Conservation (phyloP, 2,113 vertebrate genomes). For the Myrmecophaga tridactyla region DNA sequence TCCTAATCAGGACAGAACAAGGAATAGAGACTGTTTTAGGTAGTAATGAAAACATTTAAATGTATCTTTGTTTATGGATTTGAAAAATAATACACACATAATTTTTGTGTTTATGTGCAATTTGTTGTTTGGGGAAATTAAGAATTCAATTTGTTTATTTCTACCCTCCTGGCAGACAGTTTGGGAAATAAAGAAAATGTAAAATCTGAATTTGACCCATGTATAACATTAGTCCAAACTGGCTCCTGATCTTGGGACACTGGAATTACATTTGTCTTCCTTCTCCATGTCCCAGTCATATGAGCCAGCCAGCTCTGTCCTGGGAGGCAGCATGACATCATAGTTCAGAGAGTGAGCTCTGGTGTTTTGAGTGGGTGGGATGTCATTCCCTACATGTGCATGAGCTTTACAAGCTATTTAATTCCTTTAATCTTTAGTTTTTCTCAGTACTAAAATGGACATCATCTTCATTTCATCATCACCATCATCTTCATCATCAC, state of each 20-base stretch:
- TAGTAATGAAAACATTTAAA: background rate
- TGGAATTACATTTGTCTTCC: background rate
- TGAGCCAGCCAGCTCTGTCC: too few species aligned
- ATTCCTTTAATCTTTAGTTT: background rate
- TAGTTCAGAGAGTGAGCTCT: background rate
- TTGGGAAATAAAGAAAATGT: background rate
- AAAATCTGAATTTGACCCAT: background rate
- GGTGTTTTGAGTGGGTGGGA: background rate
- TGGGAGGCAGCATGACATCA: background rate
- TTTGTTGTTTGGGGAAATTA: background rate
- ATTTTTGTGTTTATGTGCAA: background rate
- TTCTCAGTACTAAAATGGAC: background rate
- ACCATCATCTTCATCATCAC: background rate
- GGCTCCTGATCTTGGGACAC: background rate
- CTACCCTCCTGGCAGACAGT: too few species aligned
- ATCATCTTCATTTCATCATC: background rate
- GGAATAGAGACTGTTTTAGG: background rate
- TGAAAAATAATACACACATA: background rate
- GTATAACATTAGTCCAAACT: background rate
- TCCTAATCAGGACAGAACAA: background rate
- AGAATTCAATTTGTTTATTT: background rate
- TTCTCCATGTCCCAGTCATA: background rate
- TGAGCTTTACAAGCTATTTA: background rate
- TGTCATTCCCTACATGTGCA: background rate
- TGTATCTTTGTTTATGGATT: background rate